These are phyloP conservation scores for Alosa sapidissima DNA, from an alignment of 2,797 vertebrate genomes.

Conservation along the genomic window DNA sequence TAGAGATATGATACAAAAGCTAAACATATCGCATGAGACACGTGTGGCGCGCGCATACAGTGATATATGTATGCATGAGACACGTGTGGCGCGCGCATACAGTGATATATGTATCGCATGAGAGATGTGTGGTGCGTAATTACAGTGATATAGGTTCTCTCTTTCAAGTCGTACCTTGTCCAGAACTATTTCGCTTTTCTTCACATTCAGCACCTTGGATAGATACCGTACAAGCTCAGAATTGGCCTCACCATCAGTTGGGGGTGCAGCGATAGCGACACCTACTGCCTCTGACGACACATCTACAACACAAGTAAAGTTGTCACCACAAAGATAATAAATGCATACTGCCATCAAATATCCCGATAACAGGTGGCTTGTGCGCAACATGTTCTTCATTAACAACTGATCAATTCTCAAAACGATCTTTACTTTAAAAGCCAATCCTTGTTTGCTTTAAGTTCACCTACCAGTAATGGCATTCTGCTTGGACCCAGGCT, in stretches of 20 bases:
- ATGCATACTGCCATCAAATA: not conserved
- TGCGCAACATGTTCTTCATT: not conserved
- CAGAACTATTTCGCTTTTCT: slow-evolving; percentile 82
- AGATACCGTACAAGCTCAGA: slow-evolving; percentile 85
- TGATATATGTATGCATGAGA: not conserved
- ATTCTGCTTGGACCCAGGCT: slow-evolving; percentile 85
- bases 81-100: not conserved
- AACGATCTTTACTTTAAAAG: not conserved
- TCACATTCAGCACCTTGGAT: slow-evolving; percentile 83
- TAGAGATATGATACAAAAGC: slow-evolving; percentile 37
- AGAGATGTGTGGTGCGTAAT: not conserved
- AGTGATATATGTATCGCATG: not conserved
- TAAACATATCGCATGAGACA: not conserved
- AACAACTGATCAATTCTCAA: not conserved
- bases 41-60: not conserved
- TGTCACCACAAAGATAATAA: not conserved
- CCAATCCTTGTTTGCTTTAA: not conserved
- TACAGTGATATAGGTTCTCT: not conserved
- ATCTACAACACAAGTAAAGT: slow-evolving; percentile 62
- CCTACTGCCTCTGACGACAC: slow-evolving; percentile 80
- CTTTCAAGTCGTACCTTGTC: slow-evolving; percentile 78
- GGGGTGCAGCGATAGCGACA: slow-evolving; percentile 87
- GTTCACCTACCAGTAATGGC: slow-evolving; percentile 79
- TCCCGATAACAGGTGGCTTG: not conserved
- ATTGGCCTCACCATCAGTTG: slow-evolving; percentile 90